Evolutionary conservation across 30 jellyfish, hydroid and myxozoan genomes (phyloP).

Genomic region (Aurelia sp.): DNA sequence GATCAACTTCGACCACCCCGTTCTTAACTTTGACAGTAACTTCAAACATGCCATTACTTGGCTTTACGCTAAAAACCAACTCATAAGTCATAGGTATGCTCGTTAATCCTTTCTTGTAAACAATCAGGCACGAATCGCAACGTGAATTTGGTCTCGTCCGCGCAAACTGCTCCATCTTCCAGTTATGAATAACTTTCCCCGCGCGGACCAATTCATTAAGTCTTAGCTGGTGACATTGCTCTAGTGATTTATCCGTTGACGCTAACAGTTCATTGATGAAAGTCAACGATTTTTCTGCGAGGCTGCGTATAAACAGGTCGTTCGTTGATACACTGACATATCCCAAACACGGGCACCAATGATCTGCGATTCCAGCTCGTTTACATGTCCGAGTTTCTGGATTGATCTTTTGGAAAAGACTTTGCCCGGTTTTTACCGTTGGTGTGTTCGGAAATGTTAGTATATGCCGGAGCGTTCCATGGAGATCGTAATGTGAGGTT

Average conservation of each 20-base stretch:
- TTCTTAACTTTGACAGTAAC: constrained; percentile 7
- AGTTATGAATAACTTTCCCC: constrained; percentile 29
- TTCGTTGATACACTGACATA: constrained; percentile 7
- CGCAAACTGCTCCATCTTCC: constrained; percentile 27
- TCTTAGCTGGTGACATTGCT: constrained; percentile 15
- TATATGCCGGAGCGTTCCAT: constrained; percentile 63
- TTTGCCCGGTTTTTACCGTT: constrained; percentile 49
- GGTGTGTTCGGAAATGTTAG: constrained; percentile 45
- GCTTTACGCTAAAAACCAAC: constrained; percentile 31
- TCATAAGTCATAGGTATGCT: constrained; percentile 12
- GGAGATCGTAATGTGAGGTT: constrained; percentile 73
- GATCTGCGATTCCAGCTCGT: constrained; percentile 74
- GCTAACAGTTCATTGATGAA: constrained; percentile 12
- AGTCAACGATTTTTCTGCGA: constrained; percentile 24
- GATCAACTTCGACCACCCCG: constrained; percentile 25
- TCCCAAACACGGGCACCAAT: constrained; percentile 83
- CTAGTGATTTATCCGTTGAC: not conserved
- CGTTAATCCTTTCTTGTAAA: not conserved
- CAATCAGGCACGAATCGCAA: constrained; percentile 37
- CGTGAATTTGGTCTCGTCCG: constrained; percentile 20
- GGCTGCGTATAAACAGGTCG: not conserved
- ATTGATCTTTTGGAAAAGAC: constrained; percentile 73
- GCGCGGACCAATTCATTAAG: constrained; percentile 37
- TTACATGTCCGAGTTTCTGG: constrained; percentile 64
- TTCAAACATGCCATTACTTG: constrained; percentile 65